phyloP scores from a whole-genome alignment of 2,113 vertebrate genomes.

The Nestor notabilis region DNA sequence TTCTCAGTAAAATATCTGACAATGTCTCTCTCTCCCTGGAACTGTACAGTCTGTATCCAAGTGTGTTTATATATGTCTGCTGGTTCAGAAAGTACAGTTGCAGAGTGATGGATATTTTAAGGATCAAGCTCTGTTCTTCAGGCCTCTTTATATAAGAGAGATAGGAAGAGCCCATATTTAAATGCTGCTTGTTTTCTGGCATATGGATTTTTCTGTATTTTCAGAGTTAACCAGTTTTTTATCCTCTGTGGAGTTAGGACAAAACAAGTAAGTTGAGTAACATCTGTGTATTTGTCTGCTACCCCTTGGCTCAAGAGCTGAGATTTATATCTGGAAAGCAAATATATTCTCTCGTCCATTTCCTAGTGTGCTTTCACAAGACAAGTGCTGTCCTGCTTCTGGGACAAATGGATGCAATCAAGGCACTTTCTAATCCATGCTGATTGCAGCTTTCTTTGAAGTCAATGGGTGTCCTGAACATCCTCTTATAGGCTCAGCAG shows the following conservation, averaged over 20 bases:
- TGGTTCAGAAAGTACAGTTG: conserved; percentile 1
- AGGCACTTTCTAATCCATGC: not conserved
- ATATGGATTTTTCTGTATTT: not conserved
- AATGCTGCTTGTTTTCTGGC: not conserved
- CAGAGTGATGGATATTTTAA: conserved; percentile 5
- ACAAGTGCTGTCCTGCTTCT: not conserved
- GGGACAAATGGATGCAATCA: not conserved
- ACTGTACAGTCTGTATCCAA: not conserved
- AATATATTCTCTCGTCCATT: not conserved
- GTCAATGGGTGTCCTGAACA: not conserved
- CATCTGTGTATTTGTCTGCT: not conserved
- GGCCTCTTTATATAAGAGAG: not conserved
- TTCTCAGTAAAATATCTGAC: not conserved
- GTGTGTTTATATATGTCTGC: not conserved
- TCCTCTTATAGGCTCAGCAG: not conserved
- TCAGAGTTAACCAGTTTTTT: not conserved
- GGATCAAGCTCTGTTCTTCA: not conserved
- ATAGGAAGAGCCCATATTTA: not conserved
- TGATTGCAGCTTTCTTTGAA: conserved; percentile 11
- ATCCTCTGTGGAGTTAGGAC: not conserved
- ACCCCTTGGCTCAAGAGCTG: not conserved
- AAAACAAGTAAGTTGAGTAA: not conserved
- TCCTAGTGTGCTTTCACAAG: not conserved
- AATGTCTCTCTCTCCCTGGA: not conserved
- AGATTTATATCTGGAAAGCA: not conserved